Evolutionary conservation across 2,888 invertebrate species (phyloP).

Genomic region (Apodemia duryi): DNA sequence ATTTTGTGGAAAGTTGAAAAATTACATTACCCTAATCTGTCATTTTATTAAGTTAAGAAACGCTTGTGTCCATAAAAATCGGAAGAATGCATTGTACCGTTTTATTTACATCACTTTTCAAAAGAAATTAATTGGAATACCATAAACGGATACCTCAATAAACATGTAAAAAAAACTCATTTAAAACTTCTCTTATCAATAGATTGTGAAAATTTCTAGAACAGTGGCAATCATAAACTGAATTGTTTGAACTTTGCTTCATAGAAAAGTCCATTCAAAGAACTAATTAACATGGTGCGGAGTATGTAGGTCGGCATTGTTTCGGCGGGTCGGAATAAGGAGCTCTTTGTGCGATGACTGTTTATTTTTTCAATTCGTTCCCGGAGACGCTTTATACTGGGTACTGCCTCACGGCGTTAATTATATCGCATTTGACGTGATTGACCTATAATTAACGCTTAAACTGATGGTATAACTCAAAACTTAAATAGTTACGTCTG

Average conservation of each 20-base stretch:
- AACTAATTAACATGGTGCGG: constrained; percentile 28
- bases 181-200: constrained; percentile 3
- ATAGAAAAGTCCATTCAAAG: constrained; percentile 64
- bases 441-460: constrained; percentile 40
- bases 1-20: no score
- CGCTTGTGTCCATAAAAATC: no score
- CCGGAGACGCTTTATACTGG: constrained; percentile 39
- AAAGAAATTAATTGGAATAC: no score
- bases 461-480: background rate
- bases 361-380: constrained; percentile 66
- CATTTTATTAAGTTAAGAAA: no score
- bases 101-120: no score
- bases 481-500: no score
- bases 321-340: constrained; percentile 52
- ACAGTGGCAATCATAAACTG: constrained; percentile 23
- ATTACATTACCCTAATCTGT: no score
- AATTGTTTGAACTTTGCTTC: constrained; percentile 47
- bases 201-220: constrained; percentile 24
- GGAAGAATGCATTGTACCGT: no score
- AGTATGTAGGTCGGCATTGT: constrained; percentile 60
- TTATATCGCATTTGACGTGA: constrained; percentile 38
- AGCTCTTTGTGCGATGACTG: constrained; percentile 59
- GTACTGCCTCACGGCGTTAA: constrained; percentile 29
- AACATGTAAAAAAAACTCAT: background rate
- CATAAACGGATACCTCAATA: background rate